A percentile compares a stretch with the other conserved stretches of the same genome.
phyloP scores from a whole-genome alignment of 1,140 invertebrate genomes.

The Melitaea cinxia region DNA sequence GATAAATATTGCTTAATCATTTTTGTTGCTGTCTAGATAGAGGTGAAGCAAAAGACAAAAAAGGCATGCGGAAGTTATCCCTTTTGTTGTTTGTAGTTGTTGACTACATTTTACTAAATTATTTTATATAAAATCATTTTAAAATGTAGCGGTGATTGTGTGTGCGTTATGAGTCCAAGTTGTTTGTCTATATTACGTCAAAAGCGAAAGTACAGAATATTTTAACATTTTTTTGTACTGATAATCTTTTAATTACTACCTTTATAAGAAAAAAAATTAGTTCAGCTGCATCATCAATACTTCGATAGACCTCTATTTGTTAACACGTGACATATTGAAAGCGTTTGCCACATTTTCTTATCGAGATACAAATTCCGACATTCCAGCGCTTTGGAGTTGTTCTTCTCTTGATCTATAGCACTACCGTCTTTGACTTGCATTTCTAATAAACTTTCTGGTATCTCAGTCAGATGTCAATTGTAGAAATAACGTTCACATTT shows the following conservation, averaged over 20 bases:
- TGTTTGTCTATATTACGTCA: no score
- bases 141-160: no score
- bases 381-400: neutral
- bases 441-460: conserved; percentile 1
- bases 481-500: neutral
- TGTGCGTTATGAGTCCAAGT: no score
- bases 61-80: no score
- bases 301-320: neutral
- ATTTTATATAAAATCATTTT: no score
- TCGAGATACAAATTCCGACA: conserved; percentile 2
- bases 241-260: neutral
- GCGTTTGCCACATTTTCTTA: conserved; percentile 3
- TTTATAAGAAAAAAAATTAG: neutral
- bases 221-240: no score
- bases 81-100: no score
- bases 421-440: neutral
- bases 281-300: neutral
- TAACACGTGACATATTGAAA: neutral
- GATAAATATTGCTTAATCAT: no score
- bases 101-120: no score
- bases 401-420: neutral
- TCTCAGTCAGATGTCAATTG: conserved; percentile 1
- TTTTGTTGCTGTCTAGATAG: no score
- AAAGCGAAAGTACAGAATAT: no score
- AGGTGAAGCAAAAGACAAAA: no score